Evolutionary conservation across 2,113 vertebrate genomes (phyloP).

Genomic region (Nicator chloris): DNA sequence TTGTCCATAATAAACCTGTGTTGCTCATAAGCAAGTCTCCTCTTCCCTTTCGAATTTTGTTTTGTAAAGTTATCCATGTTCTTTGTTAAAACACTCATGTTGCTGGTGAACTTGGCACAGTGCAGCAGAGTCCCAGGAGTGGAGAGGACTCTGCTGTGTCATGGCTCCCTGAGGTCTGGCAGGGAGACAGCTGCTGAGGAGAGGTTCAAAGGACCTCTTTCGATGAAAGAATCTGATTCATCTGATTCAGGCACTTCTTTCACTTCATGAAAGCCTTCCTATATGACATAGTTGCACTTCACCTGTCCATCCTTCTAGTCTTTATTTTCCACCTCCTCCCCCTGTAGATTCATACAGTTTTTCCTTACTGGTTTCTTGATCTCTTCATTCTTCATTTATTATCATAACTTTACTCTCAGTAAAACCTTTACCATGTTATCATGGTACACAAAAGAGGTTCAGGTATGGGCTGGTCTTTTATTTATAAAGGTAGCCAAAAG

Average conservation of each 20-base stretch:
- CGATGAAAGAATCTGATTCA: rapidly evolving
- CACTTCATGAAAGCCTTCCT: not conserved
- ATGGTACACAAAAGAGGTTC: not conserved
- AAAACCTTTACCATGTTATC: not conserved
- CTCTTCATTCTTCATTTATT: not conserved
- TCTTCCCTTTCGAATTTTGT: not conserved
- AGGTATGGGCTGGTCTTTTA: not conserved
- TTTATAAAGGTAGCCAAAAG: not conserved
- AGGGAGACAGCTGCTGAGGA: not conserved
- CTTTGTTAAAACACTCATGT: not conserved
- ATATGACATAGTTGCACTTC: not conserved
- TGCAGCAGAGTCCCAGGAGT: not conserved
- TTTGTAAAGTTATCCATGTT: not conserved
- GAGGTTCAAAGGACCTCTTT: not conserved
- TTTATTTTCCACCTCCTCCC: not conserved
- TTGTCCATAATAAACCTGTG: not conserved
- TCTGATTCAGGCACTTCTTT: not conserved
- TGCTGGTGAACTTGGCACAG: not conserved
- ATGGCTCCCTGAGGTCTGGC: not conserved
- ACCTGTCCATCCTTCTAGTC: not conserved
- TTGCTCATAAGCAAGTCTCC: not conserved
- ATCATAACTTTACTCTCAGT: not conserved
- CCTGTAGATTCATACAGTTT: not conserved
- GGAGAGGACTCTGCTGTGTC: not conserved
- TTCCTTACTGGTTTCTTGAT: not conserved